Conservation (phyloP, 2,888 invertebrate genomes). For the Tenthredo notha region DNA sequence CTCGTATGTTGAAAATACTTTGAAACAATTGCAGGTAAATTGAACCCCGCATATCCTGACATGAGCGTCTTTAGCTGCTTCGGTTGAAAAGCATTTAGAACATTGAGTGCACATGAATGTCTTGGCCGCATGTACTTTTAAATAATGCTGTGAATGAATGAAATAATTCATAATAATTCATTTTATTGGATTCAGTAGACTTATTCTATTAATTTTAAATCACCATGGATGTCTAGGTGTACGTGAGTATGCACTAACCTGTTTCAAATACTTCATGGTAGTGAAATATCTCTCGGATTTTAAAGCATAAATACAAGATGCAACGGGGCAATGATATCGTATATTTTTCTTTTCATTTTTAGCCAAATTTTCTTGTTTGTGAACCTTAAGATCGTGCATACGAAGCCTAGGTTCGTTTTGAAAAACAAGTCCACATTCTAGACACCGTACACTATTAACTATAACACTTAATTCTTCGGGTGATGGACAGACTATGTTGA, state of each 20-base stretch:
- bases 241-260: conserved; percentile 66
- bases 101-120: conserved; percentile 74
- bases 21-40: conserved; percentile 74
- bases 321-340: conserved; percentile 74
- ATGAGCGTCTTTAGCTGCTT: conserved; percentile 75
- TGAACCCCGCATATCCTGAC: conserved; percentile 74
- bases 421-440: conserved; percentile 72
- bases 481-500: conserved; percentile 71
- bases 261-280: conserved; percentile 76
- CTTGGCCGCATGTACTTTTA: conserved; percentile 78
- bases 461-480: conserved; percentile 73
- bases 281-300: conserved; percentile 71
- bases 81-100: conserved; percentile 76
- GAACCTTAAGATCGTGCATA: conserved; percentile 74
- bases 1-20: conserved; percentile 75
- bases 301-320: conserved; percentile 71
- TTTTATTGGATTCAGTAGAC: neutral
- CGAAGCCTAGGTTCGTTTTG: conserved; percentile 72
- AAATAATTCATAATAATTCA: neutral
- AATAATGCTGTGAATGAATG: conserved; percentile 72
- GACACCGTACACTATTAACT: conserved; percentile 72
- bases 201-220: neutral
- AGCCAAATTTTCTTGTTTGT: conserved; percentile 70
- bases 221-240: neutral
- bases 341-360: conserved; percentile 70